Evolutionary conservation across 2,797 vertebrate species (phyloP).

Genomic region (Staurois parvus): DNA sequence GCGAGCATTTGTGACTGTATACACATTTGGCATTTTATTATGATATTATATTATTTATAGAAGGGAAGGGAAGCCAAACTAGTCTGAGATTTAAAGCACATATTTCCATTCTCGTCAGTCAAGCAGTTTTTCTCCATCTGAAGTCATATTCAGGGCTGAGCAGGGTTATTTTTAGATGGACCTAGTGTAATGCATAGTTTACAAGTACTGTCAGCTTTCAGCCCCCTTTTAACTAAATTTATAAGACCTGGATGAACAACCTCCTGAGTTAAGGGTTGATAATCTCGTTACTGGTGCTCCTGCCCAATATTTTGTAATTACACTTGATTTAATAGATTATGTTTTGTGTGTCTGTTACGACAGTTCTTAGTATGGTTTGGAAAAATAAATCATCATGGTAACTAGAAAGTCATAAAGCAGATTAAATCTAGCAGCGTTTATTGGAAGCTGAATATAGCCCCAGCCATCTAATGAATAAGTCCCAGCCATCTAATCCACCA

Average conservation of each 20-base stretch:
- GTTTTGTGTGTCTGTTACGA: not conserved
- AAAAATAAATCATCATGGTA: slow-evolving; percentile 8
- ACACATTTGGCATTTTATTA: slow-evolving; percentile 53
- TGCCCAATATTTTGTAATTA: slow-evolving; percentile 48
- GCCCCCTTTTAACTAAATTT: slow-evolving; percentile 49
- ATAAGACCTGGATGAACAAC: slow-evolving; percentile 47
- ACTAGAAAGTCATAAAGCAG: slow-evolving; percentile 18
- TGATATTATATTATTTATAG: slow-evolving; percentile 53
- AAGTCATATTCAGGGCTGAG: slow-evolving; percentile 38
- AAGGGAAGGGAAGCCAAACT: slow-evolving; percentile 18
- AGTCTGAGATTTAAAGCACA: slow-evolving; percentile 42
- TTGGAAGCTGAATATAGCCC: slow-evolving; percentile 13
- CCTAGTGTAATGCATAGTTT: slow-evolving; percentile 51
- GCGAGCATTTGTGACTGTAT: slow-evolving; percentile 34
- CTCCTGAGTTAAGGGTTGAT: slow-evolving; percentile 29
- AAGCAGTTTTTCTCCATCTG: slow-evolving; percentile 53
- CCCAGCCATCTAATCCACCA: slow-evolving; percentile 5
- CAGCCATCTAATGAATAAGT: not conserved
- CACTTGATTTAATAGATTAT: not conserved
- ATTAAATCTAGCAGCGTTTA: not conserved
- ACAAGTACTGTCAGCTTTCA: slow-evolving; percentile 31
- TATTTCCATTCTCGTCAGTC: slow-evolving; percentile 56
- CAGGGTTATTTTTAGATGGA: slow-evolving; percentile 51
- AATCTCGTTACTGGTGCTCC: slow-evolving; percentile 41
- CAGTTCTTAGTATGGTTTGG: slow-evolving; percentile 2